Evolutionary conservation across 2,797 vertebrate species (phyloP).

Genomic region (Pseudotriccus pelzelni): DNA sequence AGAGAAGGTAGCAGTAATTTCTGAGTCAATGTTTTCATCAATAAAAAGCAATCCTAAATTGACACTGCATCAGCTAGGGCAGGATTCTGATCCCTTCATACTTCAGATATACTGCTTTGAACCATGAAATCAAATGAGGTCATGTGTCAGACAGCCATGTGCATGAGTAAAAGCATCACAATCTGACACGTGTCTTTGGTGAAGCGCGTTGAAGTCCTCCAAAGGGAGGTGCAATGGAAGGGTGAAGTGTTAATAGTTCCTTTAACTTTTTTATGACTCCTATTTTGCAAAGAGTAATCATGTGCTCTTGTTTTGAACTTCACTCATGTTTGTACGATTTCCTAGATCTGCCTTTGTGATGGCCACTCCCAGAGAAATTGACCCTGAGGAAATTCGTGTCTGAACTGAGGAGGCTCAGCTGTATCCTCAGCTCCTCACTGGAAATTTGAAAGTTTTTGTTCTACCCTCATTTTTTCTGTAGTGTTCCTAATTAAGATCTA

Average conservation of each 20-base stretch:
- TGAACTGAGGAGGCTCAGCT: not conserved
- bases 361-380: not conserved
- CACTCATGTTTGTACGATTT: not conserved
- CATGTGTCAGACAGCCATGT: accelerated
- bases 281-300: not conserved
- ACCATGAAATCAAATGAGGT: not conserved
- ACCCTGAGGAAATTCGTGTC: not conserved
- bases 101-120: not conserved
- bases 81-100: not conserved
- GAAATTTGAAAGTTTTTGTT: not conserved
- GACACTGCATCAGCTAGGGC: not conserved
- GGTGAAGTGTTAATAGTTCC: not conserved
- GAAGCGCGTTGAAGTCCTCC: not conserved
- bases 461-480: not conserved
- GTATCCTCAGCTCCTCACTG: not conserved
- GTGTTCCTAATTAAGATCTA: not conserved
- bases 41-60: not conserved
- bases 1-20: not conserved
- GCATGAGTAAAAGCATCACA: not conserved
- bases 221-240: not conserved
- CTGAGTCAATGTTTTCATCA: not conserved
- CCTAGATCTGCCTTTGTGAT: not conserved
- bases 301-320: constrained; percentile 25
- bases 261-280: not conserved
- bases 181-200: not conserved